phyloP scores from a whole-genome alignment of 2,113 vertebrate genomes.

The Spheniscus mendiculus region DNA sequence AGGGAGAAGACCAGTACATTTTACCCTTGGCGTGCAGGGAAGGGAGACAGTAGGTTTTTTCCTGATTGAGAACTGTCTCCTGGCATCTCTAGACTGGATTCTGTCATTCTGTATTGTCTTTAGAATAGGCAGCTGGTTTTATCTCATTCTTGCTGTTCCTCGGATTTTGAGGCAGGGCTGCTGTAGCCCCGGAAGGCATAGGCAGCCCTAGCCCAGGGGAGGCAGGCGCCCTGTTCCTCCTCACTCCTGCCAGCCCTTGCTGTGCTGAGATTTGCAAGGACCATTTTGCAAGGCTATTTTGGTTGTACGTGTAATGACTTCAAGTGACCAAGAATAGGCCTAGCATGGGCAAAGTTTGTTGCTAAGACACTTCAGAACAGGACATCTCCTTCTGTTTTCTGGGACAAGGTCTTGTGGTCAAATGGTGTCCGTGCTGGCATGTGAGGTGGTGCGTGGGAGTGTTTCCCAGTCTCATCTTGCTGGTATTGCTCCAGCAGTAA shows the following conservation, averaged over 20 bases:
- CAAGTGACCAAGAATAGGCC: neutral
- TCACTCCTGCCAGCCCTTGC: neutral
- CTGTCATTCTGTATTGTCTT: neutral
- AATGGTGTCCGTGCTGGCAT: neutral
- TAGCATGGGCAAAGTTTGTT: neutral
- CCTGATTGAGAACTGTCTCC: neutral
- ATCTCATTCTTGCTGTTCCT: neutral
- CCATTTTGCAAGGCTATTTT: accelerated
- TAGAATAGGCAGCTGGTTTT: neutral
- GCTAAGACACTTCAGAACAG: neutral
- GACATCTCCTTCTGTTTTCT: neutral
- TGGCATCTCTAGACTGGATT: neutral
- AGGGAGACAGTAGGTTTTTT: neutral
- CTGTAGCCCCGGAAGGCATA: neutral
- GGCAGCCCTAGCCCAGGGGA: neutral
- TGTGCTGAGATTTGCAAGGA: neutral
- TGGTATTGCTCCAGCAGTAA: neutral
- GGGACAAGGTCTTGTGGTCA: neutral
- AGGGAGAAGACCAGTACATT: neutral
- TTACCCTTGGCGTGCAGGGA: neutral
- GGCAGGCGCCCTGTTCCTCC: neutral
- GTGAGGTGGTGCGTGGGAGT: neutral
- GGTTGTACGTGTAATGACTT: neutral
- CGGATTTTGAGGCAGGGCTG: neutral
- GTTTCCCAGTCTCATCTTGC: neutral